A percentile compares a stretch with the other conserved stretches of the same genome.
phyloP scores from a whole-genome alignment of 2,113 vertebrate species.

The Oostethus manadensis region DNA sequence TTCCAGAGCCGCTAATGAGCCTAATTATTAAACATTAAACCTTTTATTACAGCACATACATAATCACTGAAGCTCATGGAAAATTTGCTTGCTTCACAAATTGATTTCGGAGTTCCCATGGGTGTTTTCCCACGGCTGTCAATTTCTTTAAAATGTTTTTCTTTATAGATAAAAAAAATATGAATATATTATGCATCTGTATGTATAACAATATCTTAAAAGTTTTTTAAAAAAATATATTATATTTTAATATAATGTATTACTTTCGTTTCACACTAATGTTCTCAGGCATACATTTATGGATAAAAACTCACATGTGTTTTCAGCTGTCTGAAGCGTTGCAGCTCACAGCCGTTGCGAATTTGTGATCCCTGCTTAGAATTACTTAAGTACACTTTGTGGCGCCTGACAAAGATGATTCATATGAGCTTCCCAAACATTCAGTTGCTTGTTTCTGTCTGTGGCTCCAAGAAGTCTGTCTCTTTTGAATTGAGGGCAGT shows the following conservation, averaged over 20 bases:
- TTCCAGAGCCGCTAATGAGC: not conserved
- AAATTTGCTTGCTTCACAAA: not conserved
- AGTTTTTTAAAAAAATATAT: no score
- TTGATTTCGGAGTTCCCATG: no score
- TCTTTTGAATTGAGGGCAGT: conserved; percentile 9
- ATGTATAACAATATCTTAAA: no score
- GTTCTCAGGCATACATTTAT: conserved; percentile 7
- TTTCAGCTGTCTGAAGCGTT: conserved; percentile 7
- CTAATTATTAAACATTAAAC: not conserved
- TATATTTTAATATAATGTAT: not conserved
- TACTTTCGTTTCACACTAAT: conserved; percentile 4
- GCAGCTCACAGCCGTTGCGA: conserved; percentile 20
- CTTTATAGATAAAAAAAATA: no score
- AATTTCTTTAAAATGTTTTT: no score
- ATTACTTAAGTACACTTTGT: conserved; percentile 46
- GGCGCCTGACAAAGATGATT: conserved; percentile 56
- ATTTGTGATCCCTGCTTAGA: conserved; percentile 50
- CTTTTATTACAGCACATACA: conserved; percentile 1
- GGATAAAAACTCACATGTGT: conserved; percentile 6
- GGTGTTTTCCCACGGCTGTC: no score
- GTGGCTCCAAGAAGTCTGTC: conserved; percentile 20
- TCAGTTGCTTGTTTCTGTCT: conserved; percentile 14
- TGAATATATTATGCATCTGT: no score
- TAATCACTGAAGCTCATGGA: not conserved
- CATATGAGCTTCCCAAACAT: conserved; percentile 36